Percentiles rank a stretch among this genome's conserved stretches.
These are phyloP conservation scores for Muricea muricata DNA, from an alignment of 92 coral and sea anemone genomes.

Conservation along the genomic window DNA sequence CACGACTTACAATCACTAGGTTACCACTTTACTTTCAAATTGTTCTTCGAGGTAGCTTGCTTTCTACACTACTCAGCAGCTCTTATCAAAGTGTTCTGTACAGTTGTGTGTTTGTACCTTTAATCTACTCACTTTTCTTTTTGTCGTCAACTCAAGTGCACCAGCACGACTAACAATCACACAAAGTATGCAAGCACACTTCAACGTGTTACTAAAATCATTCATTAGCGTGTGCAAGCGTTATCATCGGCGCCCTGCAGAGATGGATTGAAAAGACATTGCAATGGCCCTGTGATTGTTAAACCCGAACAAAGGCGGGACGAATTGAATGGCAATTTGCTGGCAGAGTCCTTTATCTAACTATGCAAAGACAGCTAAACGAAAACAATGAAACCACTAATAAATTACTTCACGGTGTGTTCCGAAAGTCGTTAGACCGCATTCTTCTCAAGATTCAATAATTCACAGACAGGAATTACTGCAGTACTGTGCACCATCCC, in stretches of 20 bases:
- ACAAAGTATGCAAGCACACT: slow-evolving; percentile 1
- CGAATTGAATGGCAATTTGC: slow-evolving; percentile 37
- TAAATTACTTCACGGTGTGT: slow-evolving; percentile 28
- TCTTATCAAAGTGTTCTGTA: neutral
- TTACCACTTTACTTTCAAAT: neutral
- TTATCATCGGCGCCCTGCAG: slow-evolving; percentile 13
- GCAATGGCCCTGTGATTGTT: slow-evolving; percentile 25
- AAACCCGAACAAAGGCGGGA: slow-evolving; percentile 23
- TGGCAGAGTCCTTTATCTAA: slow-evolving; percentile 14
- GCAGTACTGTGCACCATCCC: too few relatives aligned
- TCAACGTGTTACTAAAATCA: slow-evolving; percentile 36
- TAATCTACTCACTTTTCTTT: neutral
- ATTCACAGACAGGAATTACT: too few relatives aligned
- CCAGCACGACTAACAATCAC: neutral
- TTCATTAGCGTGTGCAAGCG: neutral
- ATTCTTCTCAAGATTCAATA: neutral
- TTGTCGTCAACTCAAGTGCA: neutral
- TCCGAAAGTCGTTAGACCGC: neutral
- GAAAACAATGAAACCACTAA: slow-evolving; percentile 27
- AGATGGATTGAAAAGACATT: slow-evolving; percentile 9
- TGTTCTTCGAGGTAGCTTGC: neutral
- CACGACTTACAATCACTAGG: neutral
- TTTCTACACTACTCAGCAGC: neutral
- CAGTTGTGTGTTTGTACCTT: neutral
- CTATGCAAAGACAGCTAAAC: slow-evolving; percentile 7